Conservation (phyloP, 2,113 vertebrate genomes). For the Microtus oregoni region DNA sequence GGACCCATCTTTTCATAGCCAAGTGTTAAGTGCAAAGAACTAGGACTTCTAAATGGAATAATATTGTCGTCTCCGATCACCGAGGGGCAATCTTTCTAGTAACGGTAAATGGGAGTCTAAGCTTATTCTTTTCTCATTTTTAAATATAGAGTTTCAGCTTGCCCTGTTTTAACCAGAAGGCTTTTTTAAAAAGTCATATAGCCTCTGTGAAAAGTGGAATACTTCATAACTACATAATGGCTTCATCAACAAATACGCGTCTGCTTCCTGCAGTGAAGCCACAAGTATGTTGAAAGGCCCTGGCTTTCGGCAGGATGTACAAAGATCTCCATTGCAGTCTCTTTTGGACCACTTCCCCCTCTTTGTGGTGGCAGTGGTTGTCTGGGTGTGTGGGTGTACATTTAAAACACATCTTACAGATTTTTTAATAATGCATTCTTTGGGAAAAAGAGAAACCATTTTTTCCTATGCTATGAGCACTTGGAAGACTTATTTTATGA, state of each 20-base stretch:
- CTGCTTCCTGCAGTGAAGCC: constrained; percentile 64
- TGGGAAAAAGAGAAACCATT: constrained; percentile 52
- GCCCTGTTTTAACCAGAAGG: constrained; percentile 58
- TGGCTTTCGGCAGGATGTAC: constrained; percentile 54
- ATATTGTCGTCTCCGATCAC: constrained; percentile 49
- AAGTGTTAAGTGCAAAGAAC: constrained; percentile 15
- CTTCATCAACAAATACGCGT: constrained; percentile 71
- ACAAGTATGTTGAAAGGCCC: constrained; percentile 70
- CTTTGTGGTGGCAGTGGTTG: constrained; percentile 66
- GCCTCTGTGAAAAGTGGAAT: constrained; percentile 49
- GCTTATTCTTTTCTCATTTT: constrained; percentile 21
- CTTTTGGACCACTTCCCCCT: constrained; percentile 61
- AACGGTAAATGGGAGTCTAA: background rate
- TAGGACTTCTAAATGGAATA: constrained; percentile 45
- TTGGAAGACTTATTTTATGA: constrained; percentile 59
- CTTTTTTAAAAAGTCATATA: constrained; percentile 21
- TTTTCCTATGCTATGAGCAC: constrained; percentile 51
- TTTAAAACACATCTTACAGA: constrained; percentile 65
- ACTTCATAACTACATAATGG: constrained; percentile 70
- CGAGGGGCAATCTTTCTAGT: constrained; percentile 33
- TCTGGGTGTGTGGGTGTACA: constrained; percentile 63
- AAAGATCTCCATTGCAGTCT: constrained; percentile 60
- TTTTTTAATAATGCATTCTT: constrained; percentile 76
- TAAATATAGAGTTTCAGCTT: constrained; percentile 65
- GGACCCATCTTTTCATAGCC: constrained; percentile 63